Base-by-base conservation (phyloP, 2,797 vertebrate species). In the Anas flavirostris region DNA sequence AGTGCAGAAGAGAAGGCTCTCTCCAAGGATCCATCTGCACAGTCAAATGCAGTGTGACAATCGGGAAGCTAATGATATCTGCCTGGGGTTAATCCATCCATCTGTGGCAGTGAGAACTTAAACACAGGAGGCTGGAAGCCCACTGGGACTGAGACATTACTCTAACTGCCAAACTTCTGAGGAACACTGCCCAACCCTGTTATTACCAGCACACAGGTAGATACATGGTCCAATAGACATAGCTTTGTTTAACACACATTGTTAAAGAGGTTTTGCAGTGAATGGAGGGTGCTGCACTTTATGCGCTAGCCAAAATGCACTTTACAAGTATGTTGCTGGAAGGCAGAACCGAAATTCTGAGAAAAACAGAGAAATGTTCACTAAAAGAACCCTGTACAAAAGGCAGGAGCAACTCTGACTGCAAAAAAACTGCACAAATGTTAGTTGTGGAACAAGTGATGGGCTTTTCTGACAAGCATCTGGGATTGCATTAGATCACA, bases 171-270 rank as follows among this genome's bases (percentile, higher is more conserved):
- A 80, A 43, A 67, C 6, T 37, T 39, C 33, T 70, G 60, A 55
- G 43, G 21, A 53, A 74, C 31, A 44, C 17, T 74, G 43, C 16
- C 52, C 43, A 59, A 33, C 6, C 21, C 25, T 33, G 15, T 18
- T n/a, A 19, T 7, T 44, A 44, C 28, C 37, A 53, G 7, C 0
- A 1, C 43, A 52, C 4, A 31, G 33, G 13, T 5, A 23, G 7
- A 16, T 0, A 76, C 5, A 18, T 25, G 18, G 28, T 46, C 6
- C 44, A 55, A 39, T 31, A 59, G 0, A 35, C 48, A 28, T 5
- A 62, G 2, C 29, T 28, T 13, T 26, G 29, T 56, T 73, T 68
- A 58, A 59, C 29, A 86, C 35, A 22, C 18, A 55, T 4, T 9
- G 7, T 13, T 35, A 3, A 2, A 72, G 25, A 25, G 19, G 26